A percentile compares a stretch with the other conserved stretches of the same genome.
phyloP scores from a whole-genome alignment of 2,113 vertebrate species.

The Ophiodon elongatus region DNA sequence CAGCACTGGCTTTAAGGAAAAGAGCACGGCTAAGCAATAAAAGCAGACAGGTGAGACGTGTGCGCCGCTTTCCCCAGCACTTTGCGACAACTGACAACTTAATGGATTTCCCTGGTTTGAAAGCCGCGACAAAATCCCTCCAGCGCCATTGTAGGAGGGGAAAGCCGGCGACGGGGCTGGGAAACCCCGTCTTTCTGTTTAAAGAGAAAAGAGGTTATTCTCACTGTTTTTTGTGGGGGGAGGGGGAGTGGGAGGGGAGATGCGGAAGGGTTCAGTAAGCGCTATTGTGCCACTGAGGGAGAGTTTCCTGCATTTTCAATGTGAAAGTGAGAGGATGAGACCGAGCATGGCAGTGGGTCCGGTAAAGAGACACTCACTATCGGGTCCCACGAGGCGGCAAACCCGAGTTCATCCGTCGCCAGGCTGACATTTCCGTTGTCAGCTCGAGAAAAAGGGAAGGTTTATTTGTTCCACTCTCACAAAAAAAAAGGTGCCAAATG shows the following conservation, averaged over 20 bases:
- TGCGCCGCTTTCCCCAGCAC: constrained; percentile 2
- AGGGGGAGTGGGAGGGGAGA: no score
- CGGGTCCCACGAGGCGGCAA: neutral
- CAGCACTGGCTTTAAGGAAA: constrained; percentile 15
- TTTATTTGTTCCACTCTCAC: neutral
- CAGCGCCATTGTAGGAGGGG: neutral
- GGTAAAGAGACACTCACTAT: constrained; percentile 18
- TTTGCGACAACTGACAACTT: constrained; percentile 60
- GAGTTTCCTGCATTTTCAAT: constrained; percentile 22
- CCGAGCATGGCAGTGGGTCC: constrained; percentile 27
- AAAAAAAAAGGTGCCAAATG: constrained; percentile 26
- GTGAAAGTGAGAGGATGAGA: constrained; percentile 7
- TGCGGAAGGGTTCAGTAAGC: constrained; percentile 16
- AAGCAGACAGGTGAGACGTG: constrained; percentile 52
- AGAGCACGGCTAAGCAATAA: constrained; percentile 47
- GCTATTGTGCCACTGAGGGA: constrained; percentile 18
- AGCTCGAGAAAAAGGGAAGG: neutral
- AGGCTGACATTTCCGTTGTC: constrained; percentile 2
- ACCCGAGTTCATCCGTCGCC: neutral
- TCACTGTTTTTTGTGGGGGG: neutral
- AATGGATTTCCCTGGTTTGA: constrained; percentile 72
- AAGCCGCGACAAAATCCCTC: constrained; percentile 41
- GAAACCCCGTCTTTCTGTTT: constrained; percentile 44
- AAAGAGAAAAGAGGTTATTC: neutral
- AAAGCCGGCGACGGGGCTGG: neutral